Percentiles rank a stretch among this genome's conserved stretches.
Conservation (phyloP, 2,113 vertebrate genomes). For the Phalacrocorax aristotelis region DNA sequence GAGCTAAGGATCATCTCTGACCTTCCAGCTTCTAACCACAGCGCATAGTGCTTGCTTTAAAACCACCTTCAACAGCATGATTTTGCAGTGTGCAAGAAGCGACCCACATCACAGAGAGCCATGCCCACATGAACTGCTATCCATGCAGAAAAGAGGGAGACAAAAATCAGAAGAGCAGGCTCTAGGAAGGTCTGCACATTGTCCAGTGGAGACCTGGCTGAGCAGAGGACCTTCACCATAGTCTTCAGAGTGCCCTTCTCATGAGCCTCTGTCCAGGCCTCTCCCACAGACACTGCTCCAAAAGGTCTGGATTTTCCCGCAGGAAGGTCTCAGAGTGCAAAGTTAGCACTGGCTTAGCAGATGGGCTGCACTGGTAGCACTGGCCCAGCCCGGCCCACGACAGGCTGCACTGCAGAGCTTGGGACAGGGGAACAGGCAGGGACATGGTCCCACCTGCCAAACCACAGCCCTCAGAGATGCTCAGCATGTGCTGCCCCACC, state of each 20-base stretch:
- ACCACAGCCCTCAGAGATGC: not conserved
- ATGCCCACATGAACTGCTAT: not conserved
- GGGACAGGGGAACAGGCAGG: not conserved
- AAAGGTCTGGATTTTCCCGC: not conserved
- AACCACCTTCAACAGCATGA: not conserved
- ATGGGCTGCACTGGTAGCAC: not conserved
- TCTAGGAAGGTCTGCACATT: not conserved
- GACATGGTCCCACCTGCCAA: not conserved
- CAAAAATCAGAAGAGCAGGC: not conserved
- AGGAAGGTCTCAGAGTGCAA: not conserved
- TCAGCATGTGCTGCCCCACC: not conserved
- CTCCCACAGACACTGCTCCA: no score
- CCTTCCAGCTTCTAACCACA: not conserved
- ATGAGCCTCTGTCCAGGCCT: not conserved
- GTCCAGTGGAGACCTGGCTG: not conserved
- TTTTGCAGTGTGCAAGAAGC: not conserved
- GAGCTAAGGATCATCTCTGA: not conserved
- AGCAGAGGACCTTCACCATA: not conserved
- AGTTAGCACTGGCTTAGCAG: not conserved
- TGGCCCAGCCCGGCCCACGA: not conserved
- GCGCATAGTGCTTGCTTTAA: fast-evolving
- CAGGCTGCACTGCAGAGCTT: not conserved
- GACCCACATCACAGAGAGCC: not conserved
- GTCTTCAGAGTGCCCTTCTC: not conserved
- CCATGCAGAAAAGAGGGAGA: not conserved